Base-by-base conservation (phyloP, 1,140 invertebrate species). In the Tetragnatha versicolor region DNA sequence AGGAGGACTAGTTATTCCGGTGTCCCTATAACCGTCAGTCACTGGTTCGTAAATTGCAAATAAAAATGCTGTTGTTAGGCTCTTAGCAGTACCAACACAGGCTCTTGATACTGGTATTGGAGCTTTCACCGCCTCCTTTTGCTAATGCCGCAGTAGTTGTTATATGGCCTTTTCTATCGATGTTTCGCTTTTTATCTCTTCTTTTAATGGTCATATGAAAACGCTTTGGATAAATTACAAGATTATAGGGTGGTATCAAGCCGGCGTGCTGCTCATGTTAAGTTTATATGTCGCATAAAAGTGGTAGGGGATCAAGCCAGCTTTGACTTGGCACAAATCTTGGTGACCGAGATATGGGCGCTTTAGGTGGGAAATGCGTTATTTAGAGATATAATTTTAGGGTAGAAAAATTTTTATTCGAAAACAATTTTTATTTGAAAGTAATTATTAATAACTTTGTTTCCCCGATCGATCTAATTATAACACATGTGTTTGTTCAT, bases 61-160 rank as follows among this genome's bases (percentile, higher is more conserved):
- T 77, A 77, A 77, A 77, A 77, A 29, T 53, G 42, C 37, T 75
- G 58, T 73, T 75, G 72, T 63, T 53, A 75, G 53, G 65, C 58
- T 77, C 39, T 63, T 66, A 53, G 66, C 60, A 77, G 66, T 77
- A 66, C 35, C 17, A 65, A 65, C 31, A 77, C 55, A 42, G 39
- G 35, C 14, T 53, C 33, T 66, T 77, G 22, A 37, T 58, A 73
- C 47, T 33, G 39, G 9, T 6, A 47, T 27, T 47, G 53, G 14
- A 73, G 29, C 55, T 73, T 33, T 73, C 55, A 37, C 17, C 61
- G 45, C 73, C 45, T 66, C 39, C 73, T 66, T 65, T 31, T 65
- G 66, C 25, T 63, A 31, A 37, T n/a, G 22, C 22, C 22, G 10
- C 51, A 33, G 29, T 73, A 33, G 51, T 73, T 60, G 69, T 60